These are phyloP conservation scores for Chaetops frenatus DNA, from an alignment of 2,113 vertebrate genomes.

Conservation along the genomic window DNA sequence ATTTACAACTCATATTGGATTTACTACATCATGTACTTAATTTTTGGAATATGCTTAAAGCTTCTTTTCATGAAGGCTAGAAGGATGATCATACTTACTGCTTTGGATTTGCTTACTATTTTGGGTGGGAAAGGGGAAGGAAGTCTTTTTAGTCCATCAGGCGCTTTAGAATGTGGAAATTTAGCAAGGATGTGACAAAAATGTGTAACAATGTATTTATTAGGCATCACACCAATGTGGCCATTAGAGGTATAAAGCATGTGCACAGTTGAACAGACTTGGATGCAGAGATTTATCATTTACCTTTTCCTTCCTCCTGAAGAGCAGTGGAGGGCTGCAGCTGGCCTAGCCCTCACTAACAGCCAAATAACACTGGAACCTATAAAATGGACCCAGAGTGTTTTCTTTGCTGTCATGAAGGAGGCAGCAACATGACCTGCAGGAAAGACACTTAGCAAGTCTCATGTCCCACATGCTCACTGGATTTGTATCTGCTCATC, in stretches of 20 bases:
- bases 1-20: neutral
- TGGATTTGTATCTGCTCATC: neutral
- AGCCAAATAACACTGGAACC: neutral
- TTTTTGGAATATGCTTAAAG: neutral
- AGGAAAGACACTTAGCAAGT: neutral
- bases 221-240: neutral
- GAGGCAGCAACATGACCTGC: neutral
- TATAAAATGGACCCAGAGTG: neutral
- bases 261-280: neutral
- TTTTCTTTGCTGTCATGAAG: neutral
- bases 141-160: neutral
- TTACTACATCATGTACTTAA: neutral
- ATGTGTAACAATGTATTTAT: neutral
- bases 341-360: neutral
- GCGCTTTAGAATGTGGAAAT: neutral
- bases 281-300: neutral
- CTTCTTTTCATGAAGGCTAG: neutral
- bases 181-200: neutral
- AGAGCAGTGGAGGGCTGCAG: neutral
- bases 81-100: neutral
- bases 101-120: neutral
- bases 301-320: neutral
- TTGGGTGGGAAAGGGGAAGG: neutral
- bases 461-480: rapidly evolving
- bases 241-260: neutral